phyloP scores from a whole-genome alignment of 2,113 vertebrate genomes.

The Prolemur simus region DNA sequence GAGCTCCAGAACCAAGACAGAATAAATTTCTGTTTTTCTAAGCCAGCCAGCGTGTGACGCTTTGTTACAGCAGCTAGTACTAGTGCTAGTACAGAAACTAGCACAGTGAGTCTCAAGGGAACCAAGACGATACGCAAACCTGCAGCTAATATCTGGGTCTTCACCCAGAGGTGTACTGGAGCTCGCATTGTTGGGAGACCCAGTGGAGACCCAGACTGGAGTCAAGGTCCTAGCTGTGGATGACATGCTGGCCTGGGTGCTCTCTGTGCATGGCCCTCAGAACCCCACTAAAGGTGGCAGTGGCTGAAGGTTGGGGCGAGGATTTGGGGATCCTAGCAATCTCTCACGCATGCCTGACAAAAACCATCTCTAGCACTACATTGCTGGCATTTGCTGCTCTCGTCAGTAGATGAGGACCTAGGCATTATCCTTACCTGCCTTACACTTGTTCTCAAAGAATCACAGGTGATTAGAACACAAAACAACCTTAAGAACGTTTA shows the following conservation, averaged over 20 bases:
- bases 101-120: not conserved
- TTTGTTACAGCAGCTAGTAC: not conserved
- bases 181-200: not conserved
- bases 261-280: not conserved
- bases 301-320: not conserved
- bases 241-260: not conserved
- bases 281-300: not conserved
- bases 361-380: not conserved
- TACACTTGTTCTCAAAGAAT: not conserved
- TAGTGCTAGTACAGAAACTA: not conserved
- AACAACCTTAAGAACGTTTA: not conserved
- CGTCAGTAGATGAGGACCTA: not conserved
- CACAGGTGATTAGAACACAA: not conserved
- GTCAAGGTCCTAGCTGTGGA: not conserved
- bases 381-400: not conserved
- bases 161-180: not conserved
- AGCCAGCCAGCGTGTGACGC: not conserved
- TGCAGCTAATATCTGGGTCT: not conserved
- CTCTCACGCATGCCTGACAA: not conserved
- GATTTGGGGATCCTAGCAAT: not conserved
- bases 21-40: not conserved
- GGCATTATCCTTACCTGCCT: not conserved
- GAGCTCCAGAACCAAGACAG: not conserved
- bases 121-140: not conserved
- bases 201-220: not conserved